These are phyloP conservation scores for Cepphus grylle DNA, from an alignment of 2,113 vertebrate genomes.

Conservation along the genomic window DNA sequence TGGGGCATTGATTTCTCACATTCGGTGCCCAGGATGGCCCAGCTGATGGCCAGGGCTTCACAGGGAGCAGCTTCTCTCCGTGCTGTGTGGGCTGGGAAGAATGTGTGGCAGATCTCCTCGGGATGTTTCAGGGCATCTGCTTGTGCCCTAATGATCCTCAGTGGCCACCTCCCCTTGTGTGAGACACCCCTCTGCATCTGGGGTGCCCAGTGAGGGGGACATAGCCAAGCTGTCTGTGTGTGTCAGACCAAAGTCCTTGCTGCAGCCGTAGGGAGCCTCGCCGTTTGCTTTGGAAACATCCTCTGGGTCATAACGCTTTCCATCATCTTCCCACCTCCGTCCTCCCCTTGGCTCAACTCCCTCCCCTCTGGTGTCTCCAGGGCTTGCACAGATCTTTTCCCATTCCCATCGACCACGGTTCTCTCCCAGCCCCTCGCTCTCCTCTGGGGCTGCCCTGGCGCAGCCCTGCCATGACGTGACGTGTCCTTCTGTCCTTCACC, in stretches of 20 bases:
- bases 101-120: fast-evolving
- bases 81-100: not conserved
- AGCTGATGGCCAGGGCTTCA: not conserved
- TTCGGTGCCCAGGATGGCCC: not conserved
- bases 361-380: fast-evolving
- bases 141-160: not conserved
- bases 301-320: not conserved
- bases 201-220: not conserved
- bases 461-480: fast-evolving
- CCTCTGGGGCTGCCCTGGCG: not conserved
- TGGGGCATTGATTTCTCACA: fast-evolving
- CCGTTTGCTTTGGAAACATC: not conserved
- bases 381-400: not conserved
- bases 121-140: not conserved
- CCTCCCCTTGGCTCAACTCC: not conserved
- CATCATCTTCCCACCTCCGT: not conserved
- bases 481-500: not conserved
- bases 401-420: fast-evolving
- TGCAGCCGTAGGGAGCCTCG: not conserved
- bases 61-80: not conserved
- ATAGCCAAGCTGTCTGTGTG: not conserved
- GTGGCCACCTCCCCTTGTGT: not conserved
- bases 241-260: not conserved
- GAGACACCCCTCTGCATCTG: fast-evolving
- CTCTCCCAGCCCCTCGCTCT: not conserved